Base-by-base conservation (phyloP, 1,140 invertebrate genomes). In the Ips nitidus region DNA sequence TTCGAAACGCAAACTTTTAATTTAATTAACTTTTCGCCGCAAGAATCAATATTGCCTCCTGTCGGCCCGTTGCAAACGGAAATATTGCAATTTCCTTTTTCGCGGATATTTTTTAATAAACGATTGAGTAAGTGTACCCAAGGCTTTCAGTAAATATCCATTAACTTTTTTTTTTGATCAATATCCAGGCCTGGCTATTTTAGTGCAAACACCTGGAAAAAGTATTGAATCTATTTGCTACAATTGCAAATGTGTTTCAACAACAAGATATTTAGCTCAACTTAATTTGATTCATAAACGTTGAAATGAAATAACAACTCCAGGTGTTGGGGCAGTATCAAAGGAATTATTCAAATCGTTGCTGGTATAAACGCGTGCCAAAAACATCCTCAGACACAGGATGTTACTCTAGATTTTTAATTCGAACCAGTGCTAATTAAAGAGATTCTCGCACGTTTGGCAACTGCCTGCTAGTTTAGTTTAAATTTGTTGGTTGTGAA, bases 371-470 rank as follows among this genome's bases (percentile, higher is more conserved):
- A 59, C 57, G n/a, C 59, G 66, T 69, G 66, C 66, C 66, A 69
- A 53, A 42, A 43, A 50, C 59, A 61, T 61, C 43, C 40, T 22
- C 66, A 69, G 58, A 52, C 58, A 61, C 66, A 69, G 66, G 66
- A 69, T 69, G 66, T 60, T 69, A 52, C 57, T 50, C 52, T 43
- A 61, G 4, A 55, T 69, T 69, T 69, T 69, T 69, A 69, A 61
- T 69, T 69, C 43, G 47, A 41, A 38, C 41, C 47, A 22, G 53
- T 40, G 39, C 59, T 69, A 69, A 69, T 69, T 69, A 69, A 59
- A 69, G 66, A 60, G 40, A 61, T 61, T 41, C 57, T 69, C 55
- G 58, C 43, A 69, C 58, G 41, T 40, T 69, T 61, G 57, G 57
- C 57, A 60, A 61, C 42, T 67, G 47, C 55, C 41, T 39, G 3